Evolutionary conservation across 1,140 invertebrate species (phyloP).

Genomic region (Leptestheria dahalacensis): DNA sequence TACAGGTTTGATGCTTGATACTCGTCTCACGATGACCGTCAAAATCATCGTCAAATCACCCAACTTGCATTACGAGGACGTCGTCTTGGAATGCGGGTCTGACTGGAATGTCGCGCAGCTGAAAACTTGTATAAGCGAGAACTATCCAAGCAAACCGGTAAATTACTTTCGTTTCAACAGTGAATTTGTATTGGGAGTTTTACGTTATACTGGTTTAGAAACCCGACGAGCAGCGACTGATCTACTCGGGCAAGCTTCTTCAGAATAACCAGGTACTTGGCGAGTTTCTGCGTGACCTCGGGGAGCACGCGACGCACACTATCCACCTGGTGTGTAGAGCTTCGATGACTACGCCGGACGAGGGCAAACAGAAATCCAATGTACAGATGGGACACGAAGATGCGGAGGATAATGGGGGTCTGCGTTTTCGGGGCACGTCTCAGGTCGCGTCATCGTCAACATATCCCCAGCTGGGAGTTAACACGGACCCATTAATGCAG

Average conservation of each 20-base stretch:
- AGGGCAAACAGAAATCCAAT: no score
- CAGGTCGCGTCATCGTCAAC: no score
- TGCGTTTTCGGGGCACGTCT: no score
- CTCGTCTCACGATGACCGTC: not conserved
- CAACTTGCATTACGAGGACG: not conserved
- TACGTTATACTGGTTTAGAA: no score
- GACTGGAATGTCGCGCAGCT: not conserved
- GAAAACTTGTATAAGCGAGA: not conserved
- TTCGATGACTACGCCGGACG: not conserved
- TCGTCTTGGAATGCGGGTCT: not conserved
- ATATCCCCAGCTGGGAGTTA: no score
- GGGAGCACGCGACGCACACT: not conserved
- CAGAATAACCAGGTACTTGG: not conserved
- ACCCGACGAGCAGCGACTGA: not conserved
- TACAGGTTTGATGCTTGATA: no score
- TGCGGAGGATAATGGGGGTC: no score
- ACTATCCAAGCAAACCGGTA: not conserved
- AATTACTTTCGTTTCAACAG: no score
- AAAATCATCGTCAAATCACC: not conserved
- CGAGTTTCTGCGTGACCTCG: not conserved
- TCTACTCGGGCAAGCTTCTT: not conserved
- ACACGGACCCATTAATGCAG: slow-evolving; percentile 25
- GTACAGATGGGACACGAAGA: no score
- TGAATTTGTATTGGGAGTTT: no score
- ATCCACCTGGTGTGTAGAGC: not conserved